Percentiles rank a stretch among this genome's conserved stretches.
These are phyloP conservation scores for Watsonalla cultraria DNA, from an alignment of 2,888 invertebrate genomes.

Conservation along the genomic window DNA sequence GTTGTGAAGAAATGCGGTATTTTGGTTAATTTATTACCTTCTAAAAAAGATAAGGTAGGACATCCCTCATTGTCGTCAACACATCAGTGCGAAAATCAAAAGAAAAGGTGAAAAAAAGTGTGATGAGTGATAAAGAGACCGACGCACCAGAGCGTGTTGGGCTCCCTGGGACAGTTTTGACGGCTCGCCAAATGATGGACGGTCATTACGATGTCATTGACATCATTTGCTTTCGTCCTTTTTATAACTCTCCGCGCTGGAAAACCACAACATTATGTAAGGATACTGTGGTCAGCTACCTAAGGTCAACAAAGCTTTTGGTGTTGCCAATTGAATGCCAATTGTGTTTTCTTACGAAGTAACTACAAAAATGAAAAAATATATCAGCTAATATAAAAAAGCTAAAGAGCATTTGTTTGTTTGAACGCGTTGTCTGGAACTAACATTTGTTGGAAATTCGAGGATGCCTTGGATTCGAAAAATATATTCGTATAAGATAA, in stretches of 20 bases:
- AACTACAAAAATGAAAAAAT: too few relatives aligned
- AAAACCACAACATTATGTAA: conserved; percentile 29
- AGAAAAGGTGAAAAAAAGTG: conserved; percentile 38
- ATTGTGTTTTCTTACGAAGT: too few relatives aligned
- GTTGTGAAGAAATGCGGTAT: neutral
- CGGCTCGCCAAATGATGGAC: conserved; percentile 53
- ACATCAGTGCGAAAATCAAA: conserved; percentile 57
- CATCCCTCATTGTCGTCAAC: conserved; percentile 47
- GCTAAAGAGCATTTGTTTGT: too few relatives aligned
- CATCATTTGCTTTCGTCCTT: conserved; percentile 57
- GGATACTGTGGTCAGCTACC: conserved; percentile 39
- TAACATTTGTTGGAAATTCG: too few relatives aligned
- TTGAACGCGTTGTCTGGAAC: too few relatives aligned
- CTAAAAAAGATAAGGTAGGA: conserved; percentile 25
- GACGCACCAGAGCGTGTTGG: neutral
- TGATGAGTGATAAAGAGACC: conserved; percentile 5
- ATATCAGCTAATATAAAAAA: too few relatives aligned
- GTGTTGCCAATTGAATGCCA: neutral
- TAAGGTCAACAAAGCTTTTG: conserved; percentile 10
- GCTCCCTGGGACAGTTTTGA: conserved; percentile 54
- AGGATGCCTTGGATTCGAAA: too few relatives aligned
- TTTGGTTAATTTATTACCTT: neutral
- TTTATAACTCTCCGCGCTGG: conserved; percentile 31
- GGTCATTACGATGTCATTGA: conserved; percentile 65
- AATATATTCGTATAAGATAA: too few relatives aligned